phyloP scores from a whole-genome alignment of 1,140 invertebrate genomes.

The Drosophila trapezifrons region DNA sequence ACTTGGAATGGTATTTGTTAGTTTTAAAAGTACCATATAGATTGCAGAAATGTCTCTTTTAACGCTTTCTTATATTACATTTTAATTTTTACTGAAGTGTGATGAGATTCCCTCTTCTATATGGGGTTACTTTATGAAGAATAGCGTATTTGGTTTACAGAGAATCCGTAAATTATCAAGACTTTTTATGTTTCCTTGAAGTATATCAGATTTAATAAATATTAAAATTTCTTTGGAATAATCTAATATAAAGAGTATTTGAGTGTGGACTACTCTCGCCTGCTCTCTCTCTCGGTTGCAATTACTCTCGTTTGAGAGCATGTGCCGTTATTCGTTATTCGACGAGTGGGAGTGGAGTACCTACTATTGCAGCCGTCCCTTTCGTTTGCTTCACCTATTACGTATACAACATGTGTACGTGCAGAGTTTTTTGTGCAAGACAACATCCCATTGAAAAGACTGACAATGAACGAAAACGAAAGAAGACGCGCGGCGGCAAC shows the following conservation, averaged over 20 bases:
- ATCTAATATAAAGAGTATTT: background rate
- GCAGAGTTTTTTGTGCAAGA: slow-evolving; percentile 36
- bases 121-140: no score
- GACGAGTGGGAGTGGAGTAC: background rate
- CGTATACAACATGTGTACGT: slow-evolving; percentile 34
- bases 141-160: no score
- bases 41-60: no score
- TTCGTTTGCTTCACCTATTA: slow-evolving; percentile 37
- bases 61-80: no score
- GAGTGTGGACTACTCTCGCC: background rate
- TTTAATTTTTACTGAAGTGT: background rate
- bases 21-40: no score
- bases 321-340: slow-evolving; percentile 29
- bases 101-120: background rate
- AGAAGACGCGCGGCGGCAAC: slow-evolving; percentile 26
- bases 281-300: slow-evolving; percentile 10
- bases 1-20: no score
- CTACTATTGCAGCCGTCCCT: slow-evolving; percentile 5
- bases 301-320: slow-evolving; percentile 9
- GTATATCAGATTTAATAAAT: no score
- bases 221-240: background rate
- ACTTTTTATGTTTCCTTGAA: no score
- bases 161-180: background rate
- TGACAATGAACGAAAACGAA: slow-evolving; percentile 52
- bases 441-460: slow-evolving; percentile 57